Evolutionary conservation across 2,888 invertebrate species (phyloP).

Genomic region (Pristionchus entomophagus): DNA sequence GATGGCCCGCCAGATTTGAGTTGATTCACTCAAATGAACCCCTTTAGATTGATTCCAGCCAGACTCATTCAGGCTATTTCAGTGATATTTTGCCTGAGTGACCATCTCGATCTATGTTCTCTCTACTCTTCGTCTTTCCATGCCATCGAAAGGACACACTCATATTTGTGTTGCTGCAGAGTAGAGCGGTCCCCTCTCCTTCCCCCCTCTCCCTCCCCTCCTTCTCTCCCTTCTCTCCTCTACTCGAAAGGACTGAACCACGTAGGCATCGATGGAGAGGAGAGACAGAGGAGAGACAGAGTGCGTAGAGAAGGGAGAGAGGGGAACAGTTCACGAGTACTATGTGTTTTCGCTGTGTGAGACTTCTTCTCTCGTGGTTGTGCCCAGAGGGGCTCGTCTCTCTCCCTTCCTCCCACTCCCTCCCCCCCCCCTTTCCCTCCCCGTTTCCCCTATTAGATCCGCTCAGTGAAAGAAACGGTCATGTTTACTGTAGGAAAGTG

Average conservation of each 20-base stretch:
- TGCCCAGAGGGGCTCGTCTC: background rate
- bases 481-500: conserved; percentile 33
- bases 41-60: background rate
- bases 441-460: conserved; percentile 12
- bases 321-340: background rate
- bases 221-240: background rate
- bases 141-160: background rate
- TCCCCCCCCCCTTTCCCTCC: background rate
- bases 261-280: conserved; percentile 11
- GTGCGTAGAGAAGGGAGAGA: background rate
- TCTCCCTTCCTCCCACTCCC: background rate
- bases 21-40: conserved; percentile 25
- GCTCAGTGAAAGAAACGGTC: conserved; percentile 34
- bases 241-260: background rate
- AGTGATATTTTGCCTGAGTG: background rate
- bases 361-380: conserved; percentile 5
- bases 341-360: conserved; percentile 29
- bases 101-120: background rate
- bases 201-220: background rate
- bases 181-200: conserved; percentile 2
- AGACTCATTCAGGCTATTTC: background rate
- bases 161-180: background rate
- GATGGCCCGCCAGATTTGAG: background rate
- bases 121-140: background rate
- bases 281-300: background rate